These are phyloP conservation scores for Ctenopoma multispine DNA, from an alignment of 2,797 vertebrate genomes.

Conservation along the genomic window DNA sequence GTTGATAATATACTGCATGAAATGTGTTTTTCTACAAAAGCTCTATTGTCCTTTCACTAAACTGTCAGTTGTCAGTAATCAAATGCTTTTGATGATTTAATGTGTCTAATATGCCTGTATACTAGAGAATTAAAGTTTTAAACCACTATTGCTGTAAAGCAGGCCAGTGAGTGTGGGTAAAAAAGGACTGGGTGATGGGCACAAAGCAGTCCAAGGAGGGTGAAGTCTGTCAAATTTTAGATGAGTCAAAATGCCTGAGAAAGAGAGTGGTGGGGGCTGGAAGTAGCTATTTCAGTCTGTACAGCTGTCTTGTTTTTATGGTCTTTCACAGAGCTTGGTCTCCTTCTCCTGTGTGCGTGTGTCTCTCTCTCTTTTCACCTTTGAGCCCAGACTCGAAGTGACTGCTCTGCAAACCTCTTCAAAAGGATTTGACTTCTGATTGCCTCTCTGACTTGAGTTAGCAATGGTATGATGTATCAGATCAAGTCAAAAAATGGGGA, in stretches of 20 bases:
- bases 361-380: constrained; percentile 62
- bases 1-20: too few relatives aligned
- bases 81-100: too few relatives aligned
- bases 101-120: too few relatives aligned
- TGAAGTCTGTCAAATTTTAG: constrained; percentile 52
- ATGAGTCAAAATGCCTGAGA: constrained; percentile 63
- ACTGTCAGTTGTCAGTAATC: too few relatives aligned
- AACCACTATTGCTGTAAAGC: not conserved
- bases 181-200: constrained; percentile 6
- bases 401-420: not conserved
- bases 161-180: not conserved
- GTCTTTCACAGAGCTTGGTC: constrained; percentile 67
- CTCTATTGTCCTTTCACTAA: too few relatives aligned
- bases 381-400: constrained; percentile 38
- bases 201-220: constrained; percentile 35
- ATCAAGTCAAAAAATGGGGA: too few relatives aligned
- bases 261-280: constrained; percentile 61
- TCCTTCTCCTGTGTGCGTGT: constrained; percentile 63
- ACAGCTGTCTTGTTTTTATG: constrained; percentile 81
- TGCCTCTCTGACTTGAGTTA: not conserved
- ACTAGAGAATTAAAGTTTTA: too few relatives aligned
- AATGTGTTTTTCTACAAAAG: too few relatives aligned
- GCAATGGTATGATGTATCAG: not conserved
- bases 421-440: not conserved
- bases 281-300: constrained; percentile 78